phyloP scores from a whole-genome alignment of 2,888 invertebrate species.

The Endomychus coccineus region DNA sequence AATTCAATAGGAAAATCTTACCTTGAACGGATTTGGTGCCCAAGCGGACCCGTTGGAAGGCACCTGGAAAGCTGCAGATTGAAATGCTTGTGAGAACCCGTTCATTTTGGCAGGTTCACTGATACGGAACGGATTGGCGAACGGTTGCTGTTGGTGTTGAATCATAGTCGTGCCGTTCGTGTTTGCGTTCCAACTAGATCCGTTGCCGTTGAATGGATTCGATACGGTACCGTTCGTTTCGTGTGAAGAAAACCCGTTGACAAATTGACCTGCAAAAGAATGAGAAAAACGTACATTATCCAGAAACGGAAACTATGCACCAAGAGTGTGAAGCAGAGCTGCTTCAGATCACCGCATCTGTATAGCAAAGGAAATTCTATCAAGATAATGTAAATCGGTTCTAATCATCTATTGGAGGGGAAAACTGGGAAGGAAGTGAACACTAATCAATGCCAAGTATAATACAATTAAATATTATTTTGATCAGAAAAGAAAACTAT shows the following conservation, averaged over 20 bases:
- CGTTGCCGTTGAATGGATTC: constrained; percentile 28
- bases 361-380: too few relatives aligned
- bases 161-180: constrained; percentile 21
- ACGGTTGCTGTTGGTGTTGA: constrained; percentile 25
- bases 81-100: constrained; percentile 33
- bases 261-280: constrained; percentile 37
- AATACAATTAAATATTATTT: too few relatives aligned
- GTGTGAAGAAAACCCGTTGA: constrained; percentile 24
- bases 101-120: constrained; percentile 27
- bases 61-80: constrained; percentile 28
- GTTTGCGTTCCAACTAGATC: constrained; percentile 12
- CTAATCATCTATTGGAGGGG: too few relatives aligned
- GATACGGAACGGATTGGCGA: constrained; percentile 35
- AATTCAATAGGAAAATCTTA: constrained; percentile 17
- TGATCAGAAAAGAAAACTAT: too few relatives aligned
- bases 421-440: too few relatives aligned
- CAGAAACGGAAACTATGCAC: neutral
- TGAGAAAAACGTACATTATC: neutral
- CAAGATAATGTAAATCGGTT: too few relatives aligned
- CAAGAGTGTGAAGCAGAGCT: too few relatives aligned
- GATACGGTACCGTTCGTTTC: constrained; percentile 21
- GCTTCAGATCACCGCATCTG: too few relatives aligned
- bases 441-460: too few relatives aligned
- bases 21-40: constrained; percentile 41
- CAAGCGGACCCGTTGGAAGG: constrained; percentile 31